Evolutionary conservation across 2,113 vertebrate species (phyloP).

Genomic region (Nerophis ophidion): DNA sequence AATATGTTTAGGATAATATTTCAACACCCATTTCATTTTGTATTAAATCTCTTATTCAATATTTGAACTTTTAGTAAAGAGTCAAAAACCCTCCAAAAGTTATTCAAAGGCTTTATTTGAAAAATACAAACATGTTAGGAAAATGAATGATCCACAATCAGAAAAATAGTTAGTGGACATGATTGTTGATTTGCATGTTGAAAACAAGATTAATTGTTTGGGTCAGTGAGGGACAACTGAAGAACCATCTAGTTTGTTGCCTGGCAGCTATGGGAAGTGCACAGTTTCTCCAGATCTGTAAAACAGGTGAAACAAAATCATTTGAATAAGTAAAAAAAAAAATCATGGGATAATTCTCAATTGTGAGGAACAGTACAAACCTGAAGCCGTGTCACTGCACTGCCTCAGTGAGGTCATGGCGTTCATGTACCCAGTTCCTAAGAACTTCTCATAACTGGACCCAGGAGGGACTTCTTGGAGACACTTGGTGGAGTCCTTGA

Average conservation of each 20-base stretch:
- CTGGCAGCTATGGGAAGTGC: conserved; percentile 70
- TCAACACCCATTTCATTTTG: no score
- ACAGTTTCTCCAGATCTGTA: conserved; percentile 75
- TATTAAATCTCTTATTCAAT: no score
- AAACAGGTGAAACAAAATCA: neutral
- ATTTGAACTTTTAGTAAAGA: no score
- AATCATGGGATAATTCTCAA: no score
- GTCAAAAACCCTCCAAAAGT: no score
- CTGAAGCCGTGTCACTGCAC: conserved; percentile 50
- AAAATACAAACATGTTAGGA: no score
- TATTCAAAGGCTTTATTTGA: no score
- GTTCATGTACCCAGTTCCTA: conserved; percentile 42
- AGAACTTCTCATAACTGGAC: conserved; percentile 42
- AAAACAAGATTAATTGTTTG: conserved; percentile 5
- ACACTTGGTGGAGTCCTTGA: conserved; percentile 75
- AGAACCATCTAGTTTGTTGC: conserved; percentile 19
- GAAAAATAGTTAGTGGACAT: neutral
- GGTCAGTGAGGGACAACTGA: conserved; percentile 8
- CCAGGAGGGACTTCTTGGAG: conserved; percentile 50
- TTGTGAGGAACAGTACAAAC: conserved; percentile 45
- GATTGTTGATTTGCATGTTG: conserved; percentile 7
- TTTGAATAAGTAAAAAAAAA: neutral
- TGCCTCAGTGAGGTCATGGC: conserved; percentile 48
- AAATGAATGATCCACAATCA: no score
- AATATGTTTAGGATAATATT: no score